These are phyloP conservation scores for Pachycephus smyrnensis DNA, from an alignment of 2,888 invertebrate genomes.

Conservation along the genomic window DNA sequence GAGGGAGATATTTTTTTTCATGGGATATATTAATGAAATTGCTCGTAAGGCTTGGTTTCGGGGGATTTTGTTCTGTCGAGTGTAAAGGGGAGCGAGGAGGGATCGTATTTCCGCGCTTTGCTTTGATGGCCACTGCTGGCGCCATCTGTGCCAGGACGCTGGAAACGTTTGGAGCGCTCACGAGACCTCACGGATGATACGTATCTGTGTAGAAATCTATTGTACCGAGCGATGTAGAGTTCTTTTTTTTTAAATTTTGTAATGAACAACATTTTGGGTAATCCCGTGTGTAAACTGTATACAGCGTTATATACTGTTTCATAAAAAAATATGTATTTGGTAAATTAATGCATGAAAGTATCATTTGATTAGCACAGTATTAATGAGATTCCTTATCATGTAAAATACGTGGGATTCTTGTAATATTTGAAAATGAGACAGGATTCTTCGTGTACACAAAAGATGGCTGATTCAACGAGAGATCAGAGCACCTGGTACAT, in stretches of 20 bases:
- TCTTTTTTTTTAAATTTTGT: neutral
- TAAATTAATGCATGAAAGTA: neutral
- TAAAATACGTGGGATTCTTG: too few species aligned
- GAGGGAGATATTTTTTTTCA: neutral
- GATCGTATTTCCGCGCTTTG: neutral
- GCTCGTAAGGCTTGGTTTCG: neutral
- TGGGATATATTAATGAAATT: neutral
- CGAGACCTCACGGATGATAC: neutral
- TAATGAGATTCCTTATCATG: too few species aligned
- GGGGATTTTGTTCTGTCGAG: neutral
- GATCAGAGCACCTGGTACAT: neutral
- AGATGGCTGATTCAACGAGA: neutral
- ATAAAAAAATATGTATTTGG: neutral
- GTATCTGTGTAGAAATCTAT: neutral
- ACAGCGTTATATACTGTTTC: neutral
- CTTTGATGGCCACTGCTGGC: neutral
- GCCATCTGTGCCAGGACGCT: constrained; percentile 3
- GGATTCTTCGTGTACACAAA: neutral
- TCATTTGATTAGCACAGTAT: too few species aligned
- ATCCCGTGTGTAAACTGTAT: neutral
- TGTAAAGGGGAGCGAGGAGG: neutral
- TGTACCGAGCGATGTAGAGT: neutral
- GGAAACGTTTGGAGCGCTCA: neutral
- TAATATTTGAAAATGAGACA: neutral
- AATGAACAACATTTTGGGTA: neutral